Conservation (phyloP, 2,113 vertebrate species). For the Trachemys scripta region DNA sequence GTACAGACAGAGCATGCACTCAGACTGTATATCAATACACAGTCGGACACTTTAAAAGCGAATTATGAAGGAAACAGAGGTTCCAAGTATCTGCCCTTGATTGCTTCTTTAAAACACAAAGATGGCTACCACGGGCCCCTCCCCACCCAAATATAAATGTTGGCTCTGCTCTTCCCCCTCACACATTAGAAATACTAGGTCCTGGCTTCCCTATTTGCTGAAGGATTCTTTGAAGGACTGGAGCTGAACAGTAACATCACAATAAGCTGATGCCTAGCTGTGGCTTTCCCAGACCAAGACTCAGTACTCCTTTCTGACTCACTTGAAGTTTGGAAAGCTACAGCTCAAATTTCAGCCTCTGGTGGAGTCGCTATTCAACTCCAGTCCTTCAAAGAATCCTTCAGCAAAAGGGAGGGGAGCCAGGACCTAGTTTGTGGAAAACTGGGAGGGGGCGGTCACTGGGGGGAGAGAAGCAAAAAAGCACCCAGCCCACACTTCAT, state of each 20-base stretch:
- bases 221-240: conserved; percentile 49
- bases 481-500: conserved; percentile 32
- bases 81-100: conserved; percentile 23
- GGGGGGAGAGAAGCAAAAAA: conserved; percentile 45
- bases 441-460: background rate
- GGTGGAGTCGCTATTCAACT: conserved; percentile 56
- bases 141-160: background rate
- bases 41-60: background rate
- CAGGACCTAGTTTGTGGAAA: conserved; percentile 37
- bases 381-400: background rate
- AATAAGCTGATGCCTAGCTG: conserved; percentile 56
- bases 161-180: background rate
- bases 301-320: conserved; percentile 63
- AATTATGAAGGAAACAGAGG: conserved; percentile 39
- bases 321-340: conserved; percentile 48
- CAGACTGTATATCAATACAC: background rate
- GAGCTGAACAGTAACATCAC: conserved; percentile 46
- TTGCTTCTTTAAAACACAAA: conserved; percentile 53
- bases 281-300: conserved; percentile 52
- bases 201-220: conserved; percentile 1
- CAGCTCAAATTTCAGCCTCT: conserved; percentile 71
- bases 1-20: background rate
- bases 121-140: background rate
- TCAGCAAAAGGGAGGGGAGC: conserved; percentile 14
- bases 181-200: background rate